Evolutionary conservation across 1,140 invertebrate species (phyloP).

Genomic region (Drosophila parvula): DNA sequence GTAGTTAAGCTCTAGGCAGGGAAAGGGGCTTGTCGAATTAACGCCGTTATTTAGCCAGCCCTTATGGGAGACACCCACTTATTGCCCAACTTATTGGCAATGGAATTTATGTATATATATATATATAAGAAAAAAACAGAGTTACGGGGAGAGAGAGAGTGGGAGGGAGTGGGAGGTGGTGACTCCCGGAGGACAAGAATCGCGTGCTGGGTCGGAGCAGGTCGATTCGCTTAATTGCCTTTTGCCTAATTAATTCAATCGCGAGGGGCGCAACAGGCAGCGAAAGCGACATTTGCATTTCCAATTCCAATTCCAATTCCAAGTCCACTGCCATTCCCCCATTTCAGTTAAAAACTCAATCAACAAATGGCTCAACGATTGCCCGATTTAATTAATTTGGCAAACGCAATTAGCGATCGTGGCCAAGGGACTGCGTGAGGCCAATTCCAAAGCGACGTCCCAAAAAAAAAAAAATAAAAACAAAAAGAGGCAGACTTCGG

Average conservation of each 20-base stretch:
- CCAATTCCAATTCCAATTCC: slow-evolving; percentile 11
- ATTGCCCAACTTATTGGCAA: slow-evolving; percentile 61
- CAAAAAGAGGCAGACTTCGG: neutral
- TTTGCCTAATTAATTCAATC: slow-evolving; percentile 80
- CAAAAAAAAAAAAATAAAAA: slow-evolving; percentile 1
- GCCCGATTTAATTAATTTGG: slow-evolving; percentile 75
- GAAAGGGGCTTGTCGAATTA: slow-evolving; percentile 63
- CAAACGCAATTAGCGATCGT: slow-evolving; percentile 73
- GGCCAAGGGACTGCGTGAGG: slow-evolving; percentile 53
- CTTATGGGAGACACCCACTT: slow-evolving; percentile 58
- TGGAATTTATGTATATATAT: slow-evolving; percentile 54
- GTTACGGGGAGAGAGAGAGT: neutral
- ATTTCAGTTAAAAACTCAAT: slow-evolving; percentile 52
- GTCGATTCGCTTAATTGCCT: slow-evolving; percentile 79
- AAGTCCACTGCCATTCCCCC: slow-evolving; percentile 25
- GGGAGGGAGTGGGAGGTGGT: no score
- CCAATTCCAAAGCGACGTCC: slow-evolving; percentile 42
- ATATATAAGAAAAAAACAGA: neutral
- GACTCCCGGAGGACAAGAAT: slow-evolving; percentile 45
- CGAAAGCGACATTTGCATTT: slow-evolving; percentile 54
- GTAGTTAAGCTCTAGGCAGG: slow-evolving; percentile 8
- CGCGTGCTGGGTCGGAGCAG: slow-evolving; percentile 62
- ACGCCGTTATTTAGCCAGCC: slow-evolving; percentile 56
- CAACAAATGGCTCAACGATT: slow-evolving; percentile 46
- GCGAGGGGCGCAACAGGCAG: slow-evolving; percentile 39